Percentiles rank a stretch among this genome's conserved stretches.
Evolutionary conservation across 2,797 vertebrate genomes (phyloP).

Genomic region (Apodemus agrarius): DNA sequence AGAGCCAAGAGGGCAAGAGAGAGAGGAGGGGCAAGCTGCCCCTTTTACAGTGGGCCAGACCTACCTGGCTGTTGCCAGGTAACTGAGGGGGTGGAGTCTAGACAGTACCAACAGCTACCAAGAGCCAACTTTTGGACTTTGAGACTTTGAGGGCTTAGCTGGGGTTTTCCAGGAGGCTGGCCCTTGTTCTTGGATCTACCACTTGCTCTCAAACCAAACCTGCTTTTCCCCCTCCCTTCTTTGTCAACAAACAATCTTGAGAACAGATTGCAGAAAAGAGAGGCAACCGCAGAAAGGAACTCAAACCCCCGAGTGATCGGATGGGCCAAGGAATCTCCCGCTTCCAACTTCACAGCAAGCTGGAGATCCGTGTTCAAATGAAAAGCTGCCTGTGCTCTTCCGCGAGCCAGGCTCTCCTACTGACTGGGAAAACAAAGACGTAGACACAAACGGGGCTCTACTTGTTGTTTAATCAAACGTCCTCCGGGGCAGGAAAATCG

Average conservation of each 20-base stretch:
- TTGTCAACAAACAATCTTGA: background rate
- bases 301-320: background rate
- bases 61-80: too few species aligned
- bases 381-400: background rate
- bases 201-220: background rate
- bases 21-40: too few species aligned
- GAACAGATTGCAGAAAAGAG: background rate
- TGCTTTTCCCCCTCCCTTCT: background rate
- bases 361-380: too few species aligned
- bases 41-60: too few species aligned
- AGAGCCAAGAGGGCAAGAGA: too few species aligned
- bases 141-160: background rate
- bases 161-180: background rate
- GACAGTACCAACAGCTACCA: background rate
- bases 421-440: background rate
- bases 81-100: too few species aligned
- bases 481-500: background rate
- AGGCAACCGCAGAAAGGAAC: background rate
- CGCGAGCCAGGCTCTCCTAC: background rate
- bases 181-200: background rate
- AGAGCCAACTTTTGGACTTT: background rate
- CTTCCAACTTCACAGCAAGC: background rate
- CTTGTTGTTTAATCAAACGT: background rate
- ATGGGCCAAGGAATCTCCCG: background rate
- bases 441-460: background rate